Base-by-base conservation (phyloP, 1,140 invertebrate species). In the Leptopilina clavipes region DNA sequence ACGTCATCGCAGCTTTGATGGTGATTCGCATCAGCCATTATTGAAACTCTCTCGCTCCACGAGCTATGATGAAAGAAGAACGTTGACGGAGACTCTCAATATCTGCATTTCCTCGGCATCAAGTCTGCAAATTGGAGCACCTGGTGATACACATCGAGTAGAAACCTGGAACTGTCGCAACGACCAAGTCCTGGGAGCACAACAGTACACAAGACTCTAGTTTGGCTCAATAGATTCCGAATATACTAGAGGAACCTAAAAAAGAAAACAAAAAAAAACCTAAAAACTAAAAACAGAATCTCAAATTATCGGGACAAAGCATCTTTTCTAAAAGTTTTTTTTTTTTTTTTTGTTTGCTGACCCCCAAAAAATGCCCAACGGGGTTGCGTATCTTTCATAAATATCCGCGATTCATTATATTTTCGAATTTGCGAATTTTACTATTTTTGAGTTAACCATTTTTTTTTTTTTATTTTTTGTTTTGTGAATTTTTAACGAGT, bases 61-160 rank as follows among this genome's bases (percentile, higher is more conserved):
- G 18, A 44, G 40, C 45, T 44, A 71, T 56, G 70, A 71, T 22
- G 19, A 18, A n/a, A 40, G 6, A 40, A 40, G 37, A 40, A 76
- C 22, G 31, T 19, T 71, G 45, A 37, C 70, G 14, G 59, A 65
- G 22, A 31, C 19, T 40, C 37, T 25, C 18, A 54, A 76, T 65
- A 71, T 76, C 31, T 65, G 65, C 45, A 52, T 48, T 31, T 54
- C 56, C 74, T 72, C 70, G 45, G 73, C 70, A 19, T 75, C 71
- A 22, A 25, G 43, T 44, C 19, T 43, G 43, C 72, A 71, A 72
- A 71, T 43, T 56, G 31, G 59, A 65, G 59, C 59, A 65, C 59
- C 59, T 65, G 59, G 22, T 65, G 59, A 65, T 31, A 14, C 59
- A 65, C 59, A 31, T 65, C 22, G 59, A 65, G 22, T 31, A 31